Evolutionary conservation across 2,888 invertebrate genomes (phyloP), one percentile per base, ranked within the genome.

Genomic region (Erannis defoliaria): DNA sequence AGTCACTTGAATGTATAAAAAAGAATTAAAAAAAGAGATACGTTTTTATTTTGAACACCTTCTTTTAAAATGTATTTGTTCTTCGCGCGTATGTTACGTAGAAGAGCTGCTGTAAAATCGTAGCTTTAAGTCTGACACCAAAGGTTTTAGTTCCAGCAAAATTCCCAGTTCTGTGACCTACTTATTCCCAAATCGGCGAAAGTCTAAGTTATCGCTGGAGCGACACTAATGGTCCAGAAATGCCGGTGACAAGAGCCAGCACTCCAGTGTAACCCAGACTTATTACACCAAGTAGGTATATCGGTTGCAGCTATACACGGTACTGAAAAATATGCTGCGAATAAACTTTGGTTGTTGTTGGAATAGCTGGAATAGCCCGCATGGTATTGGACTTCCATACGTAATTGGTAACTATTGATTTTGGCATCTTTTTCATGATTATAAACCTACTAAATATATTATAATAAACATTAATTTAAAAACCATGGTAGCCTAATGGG

Each of bases 231-330:
- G 62, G 56, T 37, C 51, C 45, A 33, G 50, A 18, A 55, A 50
- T 29, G 61, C 40, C 56, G 33, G 26, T 42, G 62, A 57, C 62
- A 57, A 57, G 56, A 48, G 42, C 48, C 42, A 53, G 62, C 62
- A 62, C 62, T 62, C 62, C 29, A 18, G n/a, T 48, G 42, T 56
- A 62, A 57, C 62, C 56, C 35, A 57, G 48, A 62, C 48, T 62
- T 62, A 62, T 62, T 56, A 42, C 49, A 35, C 23, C 55, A 38
- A 45, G n/a, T 55, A 61, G 51, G 50, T 53, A 56, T 45, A 56
- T 56, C 49, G 42, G 33, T 37, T 50, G 46, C 51, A 62, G 55
- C 53, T 31, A 46, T 38, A 42, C 9, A 33, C 4, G 19, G 26
- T 35, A 59, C 42, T 56, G 48, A 33, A 40, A 49, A 56, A 33